Base-by-base conservation (phyloP, 2,113 vertebrate genomes). In the Toxostoma redivivum region DNA sequence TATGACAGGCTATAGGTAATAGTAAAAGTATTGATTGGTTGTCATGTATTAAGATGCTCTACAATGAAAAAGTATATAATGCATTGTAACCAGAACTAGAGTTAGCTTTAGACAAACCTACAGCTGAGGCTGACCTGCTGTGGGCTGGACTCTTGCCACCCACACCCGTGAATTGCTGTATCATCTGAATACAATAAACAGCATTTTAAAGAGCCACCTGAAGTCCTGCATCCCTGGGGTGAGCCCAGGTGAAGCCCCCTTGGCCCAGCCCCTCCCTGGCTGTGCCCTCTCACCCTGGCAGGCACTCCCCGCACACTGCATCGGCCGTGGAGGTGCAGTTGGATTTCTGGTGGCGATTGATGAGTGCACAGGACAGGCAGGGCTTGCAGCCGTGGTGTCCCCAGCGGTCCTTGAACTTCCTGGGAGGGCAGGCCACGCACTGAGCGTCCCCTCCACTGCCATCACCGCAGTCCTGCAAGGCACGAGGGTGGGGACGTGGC, bases 341-440 rank as follows among this genome's bases (percentile, higher is more conserved):
- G 80, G 91, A 95, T 35, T 97, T 98, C 92, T 98, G 98, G 20
- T 97, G 19, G 62, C 98, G 97, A 92, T 98, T 98, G 86, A 99
- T 98, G 58, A 98, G 97, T 42, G 94, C 30, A 25, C 98, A 99
- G 42, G 97, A 98, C 61, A 98, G 97, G 72, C 98, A 99, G 76
- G 96, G 97, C 58, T 98, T 98, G 94, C 98, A 99, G 81, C 97
- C 96, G 1, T 98, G 98, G 7, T 97, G 97, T 12, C 98, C 98
- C 97, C 97, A 98, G 74, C 77, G 97, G 64, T 98, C 98, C 96
- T 99, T 99, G 66, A 98, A 99, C 90, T 98, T 98, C 42, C 97
- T 96, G 50, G 96, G 93, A 12, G 93, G 97, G 92, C 98, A 99
- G 31, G 95, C 65, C 10, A 85, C 79, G 20, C 98, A 99, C 53